These are phyloP conservation scores for Iselma pallidipennis DNA, from an alignment of 2,888 invertebrate species.

Conservation along the genomic window DNA sequence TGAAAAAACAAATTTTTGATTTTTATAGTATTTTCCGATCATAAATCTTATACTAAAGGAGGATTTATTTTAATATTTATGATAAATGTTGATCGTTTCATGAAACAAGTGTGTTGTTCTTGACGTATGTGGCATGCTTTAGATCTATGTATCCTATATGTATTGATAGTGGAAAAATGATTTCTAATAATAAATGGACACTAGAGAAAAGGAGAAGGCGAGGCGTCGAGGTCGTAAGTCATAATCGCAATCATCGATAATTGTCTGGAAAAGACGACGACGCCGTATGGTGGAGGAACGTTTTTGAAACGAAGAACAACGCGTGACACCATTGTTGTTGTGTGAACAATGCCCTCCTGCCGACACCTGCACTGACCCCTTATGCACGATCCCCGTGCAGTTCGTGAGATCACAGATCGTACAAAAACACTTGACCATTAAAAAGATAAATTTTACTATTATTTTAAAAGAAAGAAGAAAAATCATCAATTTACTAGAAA, in stretches of 20 bases:
- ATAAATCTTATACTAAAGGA: too few relatives aligned
- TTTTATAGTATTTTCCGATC: not conserved
- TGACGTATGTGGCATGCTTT: too few relatives aligned
- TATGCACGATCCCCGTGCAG: slow-evolving; percentile 1
- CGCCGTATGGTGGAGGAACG: not conserved
- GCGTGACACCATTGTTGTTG: slow-evolving; percentile 18
- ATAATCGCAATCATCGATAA: slow-evolving; percentile 5
- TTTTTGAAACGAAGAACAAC: slow-evolving; percentile 3
- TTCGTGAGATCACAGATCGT: slow-evolving; percentile 1
- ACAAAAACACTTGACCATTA: slow-evolving; percentile 2
- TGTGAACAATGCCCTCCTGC: slow-evolving; percentile 13
- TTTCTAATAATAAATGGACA: not conserved
- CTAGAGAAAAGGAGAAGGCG: not conserved
- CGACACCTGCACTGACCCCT: slow-evolving; percentile 18
- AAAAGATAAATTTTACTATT: not conserved
- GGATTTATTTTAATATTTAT: not conserved
- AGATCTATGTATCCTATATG: too few relatives aligned
- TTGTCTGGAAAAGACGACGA: not conserved
- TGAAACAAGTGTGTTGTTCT: not conserved
- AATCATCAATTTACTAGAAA: not conserved
- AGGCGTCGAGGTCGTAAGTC: not conserved
- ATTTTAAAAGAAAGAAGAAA: too few relatives aligned
- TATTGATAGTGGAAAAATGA: too few relatives aligned
- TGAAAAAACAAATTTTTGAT: not conserved
- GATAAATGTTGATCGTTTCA: not conserved